Base-by-base conservation (phyloP, 2,113 vertebrate species). In the Plectropomus leopardus region DNA sequence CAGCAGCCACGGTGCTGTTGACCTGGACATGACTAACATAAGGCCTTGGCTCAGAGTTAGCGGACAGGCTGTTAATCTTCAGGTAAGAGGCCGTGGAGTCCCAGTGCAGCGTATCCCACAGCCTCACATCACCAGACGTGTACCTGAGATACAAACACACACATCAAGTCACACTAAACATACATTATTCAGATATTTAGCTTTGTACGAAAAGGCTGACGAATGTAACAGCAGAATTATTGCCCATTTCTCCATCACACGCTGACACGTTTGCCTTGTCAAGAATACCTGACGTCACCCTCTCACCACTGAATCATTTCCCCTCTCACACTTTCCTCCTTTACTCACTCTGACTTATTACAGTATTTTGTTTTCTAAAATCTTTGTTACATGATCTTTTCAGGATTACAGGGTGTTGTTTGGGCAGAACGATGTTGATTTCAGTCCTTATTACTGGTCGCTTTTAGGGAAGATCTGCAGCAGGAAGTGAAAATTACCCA, bases 71-170 rank as follows among this genome's bases (percentile, higher is more conserved):
- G 78, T 92, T 89, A 0, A 95, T 67, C 84, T 95, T 96, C 89
- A 99, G 94, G 91, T 94, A 93, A 32, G 96, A 96, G 32, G 97
- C 95, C 0, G 91, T 63, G 5, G 96, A 94, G 94, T 98, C 97
- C 96, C 97, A 98, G 94, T 96, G 95, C 88, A 96, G 93, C 0
- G 97, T 98, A 85, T 99, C 97, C 98, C 98, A 99, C 89, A 99
- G 91, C 80, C 97, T 89, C 83, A 98, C 97, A 1, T 97, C 97
- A 57, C 98, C 98, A 0, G 98, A 98, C 0, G 95, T 98, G 69
- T 99, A 99, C 83, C 98, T 99, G 92, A 69, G 51, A 65, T 15
- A 65, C 66, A 83, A 23, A 74, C 34, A 42, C 21, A 26, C 8
- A 60, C 40, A 44, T n/a, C 4, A 14, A 23, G 40, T 40, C 32